phyloP scores from a whole-genome alignment of 1,140 invertebrate genomes.

The Aphaenogaster floridana region DNA sequence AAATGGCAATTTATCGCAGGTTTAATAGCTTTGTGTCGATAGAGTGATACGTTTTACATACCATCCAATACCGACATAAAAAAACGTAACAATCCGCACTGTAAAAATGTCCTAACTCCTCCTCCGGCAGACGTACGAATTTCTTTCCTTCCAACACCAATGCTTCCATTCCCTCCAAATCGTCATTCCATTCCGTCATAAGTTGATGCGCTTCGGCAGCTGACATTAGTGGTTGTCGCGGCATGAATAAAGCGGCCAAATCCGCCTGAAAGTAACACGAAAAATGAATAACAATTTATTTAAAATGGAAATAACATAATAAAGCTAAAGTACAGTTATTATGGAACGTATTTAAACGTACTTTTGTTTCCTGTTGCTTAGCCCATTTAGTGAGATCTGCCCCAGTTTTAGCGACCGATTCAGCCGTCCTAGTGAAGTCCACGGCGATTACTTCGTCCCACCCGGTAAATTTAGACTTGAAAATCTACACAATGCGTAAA shows the following conservation, averaged over 20 bases:
- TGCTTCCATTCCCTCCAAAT: slow-evolving; percentile 98
- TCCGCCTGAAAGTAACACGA: slow-evolving; percentile 89
- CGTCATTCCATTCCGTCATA: slow-evolving; percentile 98
- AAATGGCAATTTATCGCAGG: not conserved
- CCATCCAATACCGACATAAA: slow-evolving; percentile 97
- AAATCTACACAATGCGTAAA: slow-evolving; percentile 89
- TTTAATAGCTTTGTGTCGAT: slow-evolving; percentile 7
- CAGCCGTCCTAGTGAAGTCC: slow-evolving; percentile 99
- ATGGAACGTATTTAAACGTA: slow-evolving; percentile 64
- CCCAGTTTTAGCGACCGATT: slow-evolving; percentile 98
- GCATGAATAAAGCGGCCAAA: slow-evolving; percentile 97
- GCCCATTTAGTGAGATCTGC: slow-evolving; percentile 98
- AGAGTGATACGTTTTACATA: slow-evolving; percentile 63
- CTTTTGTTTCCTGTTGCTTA: slow-evolving; percentile 95
- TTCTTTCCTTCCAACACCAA: slow-evolving; percentile 99
- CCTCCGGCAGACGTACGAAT: slow-evolving; percentile 97
- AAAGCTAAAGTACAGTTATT: slow-evolving; percentile 24
- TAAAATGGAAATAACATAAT: not conserved
- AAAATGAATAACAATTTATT: not conserved
- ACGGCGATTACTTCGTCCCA: slow-evolving; percentile 99
- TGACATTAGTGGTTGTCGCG: slow-evolving; percentile 96
- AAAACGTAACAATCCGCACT: slow-evolving; percentile 99
- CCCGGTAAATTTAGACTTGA: slow-evolving; percentile 98
- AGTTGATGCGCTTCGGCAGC: slow-evolving; percentile 95
- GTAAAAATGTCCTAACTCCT: slow-evolving; percentile 98